Percentiles rank a stretch among this genome's conserved stretches.
Evolutionary conservation across 2,888 invertebrate genomes (phyloP).

Genomic region (Latheticus oryzae): DNA sequence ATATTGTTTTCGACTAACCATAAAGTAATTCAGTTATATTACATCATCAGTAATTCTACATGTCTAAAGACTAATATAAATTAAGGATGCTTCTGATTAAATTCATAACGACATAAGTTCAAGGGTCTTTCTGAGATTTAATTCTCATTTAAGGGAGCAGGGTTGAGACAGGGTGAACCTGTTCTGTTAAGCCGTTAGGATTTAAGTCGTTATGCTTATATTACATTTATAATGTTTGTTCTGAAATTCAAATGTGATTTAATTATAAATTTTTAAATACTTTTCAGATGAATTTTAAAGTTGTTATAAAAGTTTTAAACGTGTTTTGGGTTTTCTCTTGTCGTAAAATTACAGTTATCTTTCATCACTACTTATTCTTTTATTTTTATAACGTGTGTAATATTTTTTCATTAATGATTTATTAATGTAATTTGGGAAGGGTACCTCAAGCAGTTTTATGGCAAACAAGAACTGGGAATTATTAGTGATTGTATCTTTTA

Average conservation of each 20-base stretch:
- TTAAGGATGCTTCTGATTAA: slow-evolving; percentile 41
- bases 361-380: slow-evolving; percentile 9
- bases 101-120: slow-evolving; percentile 45
- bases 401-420: neutral
- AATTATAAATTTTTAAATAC: slow-evolving; percentile 15
- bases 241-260: no score
- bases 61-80: slow-evolving; percentile 41
- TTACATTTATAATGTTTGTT: no score
- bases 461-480: no score
- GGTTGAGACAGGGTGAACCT: slow-evolving; percentile 35
- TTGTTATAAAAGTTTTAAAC: slow-evolving; percentile 10
- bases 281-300: slow-evolving; percentile 2
- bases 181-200: slow-evolving; percentile 24
- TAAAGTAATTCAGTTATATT: neutral
- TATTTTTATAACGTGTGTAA: slow-evolving; percentile 5
- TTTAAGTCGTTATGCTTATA: slow-evolving; percentile 30
- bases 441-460: no score
- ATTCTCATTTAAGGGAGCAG: slow-evolving; percentile 40
- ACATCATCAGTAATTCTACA: slow-evolving; percentile 41
- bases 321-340: neutral
- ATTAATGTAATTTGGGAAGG: no score
- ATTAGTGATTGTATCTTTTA: no score
- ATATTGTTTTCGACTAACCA: slow-evolving; percentile 12
- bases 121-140: slow-evolving; percentile 39
- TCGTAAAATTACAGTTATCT: slow-evolving; percentile 13